A percentile compares a stretch with the other conserved stretches of the same genome.
These are phyloP conservation scores for Acanthosoma haemorrhoidale DNA, from an alignment of 2,888 invertebrate species.

Conservation along the genomic window DNA sequence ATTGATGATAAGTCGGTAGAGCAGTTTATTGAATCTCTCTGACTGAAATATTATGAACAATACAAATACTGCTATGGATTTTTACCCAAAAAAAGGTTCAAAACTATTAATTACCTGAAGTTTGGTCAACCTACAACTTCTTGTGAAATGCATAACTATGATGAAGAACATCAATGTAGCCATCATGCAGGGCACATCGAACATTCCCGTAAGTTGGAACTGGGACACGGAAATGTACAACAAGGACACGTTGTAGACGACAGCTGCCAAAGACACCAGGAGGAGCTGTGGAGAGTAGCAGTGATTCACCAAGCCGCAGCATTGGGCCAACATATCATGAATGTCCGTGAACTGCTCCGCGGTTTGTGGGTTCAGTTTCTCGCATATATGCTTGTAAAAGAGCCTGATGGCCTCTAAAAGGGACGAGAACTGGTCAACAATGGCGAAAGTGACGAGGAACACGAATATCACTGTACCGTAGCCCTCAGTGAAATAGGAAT, in stretches of 20 bases:
- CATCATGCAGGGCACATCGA: not conserved
- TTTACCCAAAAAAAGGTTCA: not conserved
- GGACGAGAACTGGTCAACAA: slow-evolving; percentile 14
- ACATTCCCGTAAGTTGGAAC: not conserved
- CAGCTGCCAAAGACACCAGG: not conserved
- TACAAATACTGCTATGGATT: not conserved
- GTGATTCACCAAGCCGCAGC: not conserved
- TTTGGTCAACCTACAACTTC: slow-evolving; percentile 9
- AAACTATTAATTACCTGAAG: not conserved
- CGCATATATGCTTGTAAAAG: slow-evolving; percentile 14
- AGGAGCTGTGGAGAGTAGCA: slow-evolving; percentile 13
- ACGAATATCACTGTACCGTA: not conserved
- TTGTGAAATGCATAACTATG: slow-evolving; percentile 3
- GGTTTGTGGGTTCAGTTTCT: not conserved
- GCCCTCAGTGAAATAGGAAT: not conserved
- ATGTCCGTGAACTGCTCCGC: slow-evolving; percentile 6
- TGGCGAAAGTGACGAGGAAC: not conserved
- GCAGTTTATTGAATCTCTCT: slow-evolving; percentile 15
- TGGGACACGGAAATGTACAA: not conserved
- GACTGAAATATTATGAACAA: not conserved
- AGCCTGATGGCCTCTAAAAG: not conserved
- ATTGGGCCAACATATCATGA: not conserved
- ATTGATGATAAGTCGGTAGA: slow-evolving; percentile 5
- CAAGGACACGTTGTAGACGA: slow-evolving; percentile 12
- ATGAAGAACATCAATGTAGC: not conserved